A percentile compares a stretch with the other conserved stretches of the same genome.
Conservation (phyloP, 2,888 invertebrate genomes). For the Imbricaverruca yamaguchii region DNA sequence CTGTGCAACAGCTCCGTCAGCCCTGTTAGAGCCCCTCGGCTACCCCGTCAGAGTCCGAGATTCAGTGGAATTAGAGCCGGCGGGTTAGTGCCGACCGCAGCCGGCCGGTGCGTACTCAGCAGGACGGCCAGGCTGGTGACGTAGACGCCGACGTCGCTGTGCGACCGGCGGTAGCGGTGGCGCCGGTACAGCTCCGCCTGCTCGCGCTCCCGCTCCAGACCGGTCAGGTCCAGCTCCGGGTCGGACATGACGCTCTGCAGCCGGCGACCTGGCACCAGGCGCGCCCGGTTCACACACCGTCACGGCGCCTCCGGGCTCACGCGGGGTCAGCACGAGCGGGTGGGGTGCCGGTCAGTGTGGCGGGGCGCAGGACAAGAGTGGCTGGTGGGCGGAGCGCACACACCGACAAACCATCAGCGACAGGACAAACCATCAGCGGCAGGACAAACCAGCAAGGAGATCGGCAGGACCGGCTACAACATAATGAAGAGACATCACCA, state of each 20-base stretch:
- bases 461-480: too few relatives aligned
- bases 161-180: slow-evolving; percentile 48
- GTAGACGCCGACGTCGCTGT: slow-evolving; percentile 48
- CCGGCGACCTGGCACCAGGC: neutral
- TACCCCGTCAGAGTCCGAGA: too few relatives aligned
- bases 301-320: too few relatives aligned
- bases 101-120: slow-evolving; percentile 18
- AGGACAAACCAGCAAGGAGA: neutral
- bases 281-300: neutral
- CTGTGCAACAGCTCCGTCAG: too few relatives aligned
- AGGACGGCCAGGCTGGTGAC: slow-evolving; percentile 21
- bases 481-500: too few relatives aligned
- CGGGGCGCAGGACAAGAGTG: too few relatives aligned
- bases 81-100: too few relatives aligned
- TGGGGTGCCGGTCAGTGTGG: too few relatives aligned
- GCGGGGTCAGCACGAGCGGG: too few relatives aligned
- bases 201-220: neutral
- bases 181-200: slow-evolving; percentile 38
- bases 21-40: too few relatives aligned
- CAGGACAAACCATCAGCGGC: neutral
- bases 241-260: slow-evolving; percentile 14
- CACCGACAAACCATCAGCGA: neutral
- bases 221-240: neutral
- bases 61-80: too few relatives aligned
- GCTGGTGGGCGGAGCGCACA: too few relatives aligned